Percentiles rank a stretch among this genome's conserved stretches.
Evolutionary conservation across 2,113 vertebrate species (phyloP).

Genomic region (Sinocyclocheilus anshuiensis): DNA sequence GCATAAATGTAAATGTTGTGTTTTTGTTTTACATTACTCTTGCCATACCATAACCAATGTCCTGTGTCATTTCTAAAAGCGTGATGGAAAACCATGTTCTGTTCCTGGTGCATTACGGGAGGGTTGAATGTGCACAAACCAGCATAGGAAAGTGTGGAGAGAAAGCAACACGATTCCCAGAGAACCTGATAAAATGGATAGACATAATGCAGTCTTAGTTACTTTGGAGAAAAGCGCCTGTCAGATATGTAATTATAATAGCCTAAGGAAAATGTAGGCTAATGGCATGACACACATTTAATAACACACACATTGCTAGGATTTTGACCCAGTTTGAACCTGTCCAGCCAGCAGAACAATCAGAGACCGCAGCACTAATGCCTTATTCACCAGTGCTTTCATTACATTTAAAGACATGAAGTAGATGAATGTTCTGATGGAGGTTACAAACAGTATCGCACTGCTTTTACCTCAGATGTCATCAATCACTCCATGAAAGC

Average conservation of each 20-base stretch:
- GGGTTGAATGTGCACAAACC: background rate
- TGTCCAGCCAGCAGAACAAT: constrained; percentile 39
- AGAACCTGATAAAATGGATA: background rate
- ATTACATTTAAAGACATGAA: constrained; percentile 80
- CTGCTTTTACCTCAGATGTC: constrained; percentile 74
- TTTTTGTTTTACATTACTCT: too few relatives aligned
- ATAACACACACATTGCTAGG: too few relatives aligned
- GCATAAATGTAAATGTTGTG: background rate
- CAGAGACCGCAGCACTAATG: constrained; percentile 70
- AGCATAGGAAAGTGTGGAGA: background rate
- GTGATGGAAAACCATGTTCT: background rate
- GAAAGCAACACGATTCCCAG: background rate
- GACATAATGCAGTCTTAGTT: background rate
- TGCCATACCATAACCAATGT: too few relatives aligned
- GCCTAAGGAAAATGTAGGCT: background rate
- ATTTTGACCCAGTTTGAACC: background rate
- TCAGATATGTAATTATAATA: background rate
- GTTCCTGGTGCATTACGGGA: background rate
- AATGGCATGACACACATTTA: background rate
- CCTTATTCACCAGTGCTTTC: constrained; percentile 78
- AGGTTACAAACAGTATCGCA: constrained; percentile 81
- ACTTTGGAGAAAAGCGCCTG: background rate
- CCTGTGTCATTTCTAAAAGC: background rate
- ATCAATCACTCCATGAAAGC: constrained; percentile 80
- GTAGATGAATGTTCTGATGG: constrained; percentile 75